Evolutionary conservation across 2,888 invertebrate species (phyloP).

Genomic region (Andrena minutula): DNA sequence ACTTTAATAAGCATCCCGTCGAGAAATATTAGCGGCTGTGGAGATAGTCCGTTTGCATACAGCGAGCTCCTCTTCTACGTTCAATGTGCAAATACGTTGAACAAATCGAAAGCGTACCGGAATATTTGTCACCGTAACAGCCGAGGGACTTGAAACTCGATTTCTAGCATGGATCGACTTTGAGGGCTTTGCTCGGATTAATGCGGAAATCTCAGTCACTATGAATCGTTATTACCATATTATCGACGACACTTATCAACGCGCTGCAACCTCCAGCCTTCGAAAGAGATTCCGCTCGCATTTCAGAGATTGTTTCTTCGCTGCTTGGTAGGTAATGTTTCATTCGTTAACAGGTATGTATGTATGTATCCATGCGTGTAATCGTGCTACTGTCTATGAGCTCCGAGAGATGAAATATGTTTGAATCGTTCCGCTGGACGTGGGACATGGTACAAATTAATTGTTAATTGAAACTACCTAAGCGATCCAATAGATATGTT

Average conservation of each 20-base stretch:
- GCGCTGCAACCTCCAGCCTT: constrained; percentile 66
- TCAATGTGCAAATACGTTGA: neutral
- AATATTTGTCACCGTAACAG: constrained; percentile 1
- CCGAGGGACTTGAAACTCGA: constrained; percentile 26
- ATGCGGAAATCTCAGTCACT: constrained; percentile 75
- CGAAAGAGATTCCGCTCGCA: constrained; percentile 74
- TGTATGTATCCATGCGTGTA: constrained; percentile 70
- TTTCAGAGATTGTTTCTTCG: constrained; percentile 78
- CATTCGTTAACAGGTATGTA: constrained; percentile 78
- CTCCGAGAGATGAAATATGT: constrained; percentile 57
- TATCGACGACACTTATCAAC: constrained; percentile 80
- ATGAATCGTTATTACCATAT: constrained; percentile 83
- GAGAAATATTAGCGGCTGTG: constrained; percentile 8
- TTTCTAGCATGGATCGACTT: constrained; percentile 63
- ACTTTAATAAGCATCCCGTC: constrained; percentile 24
- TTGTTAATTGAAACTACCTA: no score
- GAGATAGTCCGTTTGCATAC: constrained; percentile 6
- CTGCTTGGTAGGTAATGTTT: constrained; percentile 77
- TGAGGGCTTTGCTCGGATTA: constrained; percentile 73
- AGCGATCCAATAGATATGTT: no score
- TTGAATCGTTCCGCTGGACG: neutral
- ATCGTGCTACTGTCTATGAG: constrained; percentile 72
- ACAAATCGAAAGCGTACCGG: neutral
- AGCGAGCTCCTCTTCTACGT: neutral
- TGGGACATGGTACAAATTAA: neutral